These are phyloP conservation scores for Elysia crispata DNA, from an alignment of 2,888 invertebrate genomes.

Conservation along the genomic window DNA sequence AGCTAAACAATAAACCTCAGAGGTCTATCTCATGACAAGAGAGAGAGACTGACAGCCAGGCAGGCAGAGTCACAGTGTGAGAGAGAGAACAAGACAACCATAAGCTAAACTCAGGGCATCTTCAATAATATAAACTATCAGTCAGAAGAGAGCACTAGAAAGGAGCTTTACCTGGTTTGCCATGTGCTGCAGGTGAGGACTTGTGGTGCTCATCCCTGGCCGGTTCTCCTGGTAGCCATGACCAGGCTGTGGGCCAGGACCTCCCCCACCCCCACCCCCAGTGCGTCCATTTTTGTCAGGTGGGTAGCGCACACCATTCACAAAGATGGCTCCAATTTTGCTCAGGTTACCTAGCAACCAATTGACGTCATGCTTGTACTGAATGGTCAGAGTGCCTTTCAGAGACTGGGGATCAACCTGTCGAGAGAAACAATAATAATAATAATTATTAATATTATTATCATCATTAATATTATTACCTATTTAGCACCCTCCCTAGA, in stretches of 20 bases:
- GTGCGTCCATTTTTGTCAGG: slow-evolving; percentile 51
- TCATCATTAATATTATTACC: no score
- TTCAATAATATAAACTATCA: no score
- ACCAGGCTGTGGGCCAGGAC: neutral
- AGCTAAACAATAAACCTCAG: no score
- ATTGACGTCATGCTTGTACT: slow-evolving; percentile 64
- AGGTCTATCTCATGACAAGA: no score
- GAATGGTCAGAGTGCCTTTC: slow-evolving; percentile 68
- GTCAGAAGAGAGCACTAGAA: no score
- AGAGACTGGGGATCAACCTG: slow-evolving; percentile 73
- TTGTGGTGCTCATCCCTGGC: slow-evolving; percentile 35
- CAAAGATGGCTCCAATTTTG: slow-evolving; percentile 64
- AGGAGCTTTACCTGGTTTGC: slow-evolving; percentile 41
- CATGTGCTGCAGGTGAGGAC: slow-evolving; percentile 49
- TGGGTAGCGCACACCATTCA: slow-evolving; percentile 63
- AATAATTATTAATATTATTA: no score
- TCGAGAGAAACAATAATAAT: slow-evolving; percentile 55
- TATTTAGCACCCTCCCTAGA: no score
- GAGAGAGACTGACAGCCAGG: no score
- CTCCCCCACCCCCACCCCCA: neutral
- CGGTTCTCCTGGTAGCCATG: slow-evolving; percentile 40
- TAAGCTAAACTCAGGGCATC: no score
- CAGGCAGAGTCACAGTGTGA: no score
- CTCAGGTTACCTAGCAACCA: slow-evolving; percentile 61
- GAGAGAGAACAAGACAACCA: no score